A percentile compares a stretch with the other conserved stretches of the same genome.
phyloP scores from a whole-genome alignment of 64 coral and sea anemone genomes.

The Astreopora myriophthalma region DNA sequence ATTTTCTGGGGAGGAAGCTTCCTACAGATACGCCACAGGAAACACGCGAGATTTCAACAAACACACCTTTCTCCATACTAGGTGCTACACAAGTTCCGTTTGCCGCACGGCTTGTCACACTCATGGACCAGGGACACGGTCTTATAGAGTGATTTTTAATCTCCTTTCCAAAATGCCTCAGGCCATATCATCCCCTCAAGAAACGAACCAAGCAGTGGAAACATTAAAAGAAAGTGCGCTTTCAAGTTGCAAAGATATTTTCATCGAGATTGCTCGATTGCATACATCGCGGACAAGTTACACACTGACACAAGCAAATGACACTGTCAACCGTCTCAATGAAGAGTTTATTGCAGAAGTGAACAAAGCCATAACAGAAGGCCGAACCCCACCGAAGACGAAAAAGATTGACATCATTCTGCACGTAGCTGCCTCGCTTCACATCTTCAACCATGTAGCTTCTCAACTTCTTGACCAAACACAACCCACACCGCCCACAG shows the following conservation, averaged over 20 bases:
- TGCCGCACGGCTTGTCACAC: neutral
- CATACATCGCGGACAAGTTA: too few relatives aligned
- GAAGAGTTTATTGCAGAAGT: too few relatives aligned
- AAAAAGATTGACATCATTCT: too few relatives aligned
- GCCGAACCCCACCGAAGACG: too few relatives aligned
- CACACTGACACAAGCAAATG: too few relatives aligned
- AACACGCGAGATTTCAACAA: neutral
- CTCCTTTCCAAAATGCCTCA: neutral
- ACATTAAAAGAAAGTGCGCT: neutral
- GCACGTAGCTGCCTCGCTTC: too few relatives aligned
- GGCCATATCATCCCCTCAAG: neutral
- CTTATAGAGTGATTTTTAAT: neutral
- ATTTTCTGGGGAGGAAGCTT: neutral
- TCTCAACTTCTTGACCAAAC: too few relatives aligned
- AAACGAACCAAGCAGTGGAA: conserved; percentile 6
- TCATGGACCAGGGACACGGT: neutral
- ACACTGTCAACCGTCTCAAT: too few relatives aligned
- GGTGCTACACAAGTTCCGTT: conserved; percentile 21
- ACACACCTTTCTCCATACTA: conserved; percentile 13
- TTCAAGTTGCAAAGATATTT: neutral
- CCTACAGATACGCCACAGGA: conserved; percentile 5
- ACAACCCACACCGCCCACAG: too few relatives aligned
- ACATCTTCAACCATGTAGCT: too few relatives aligned
- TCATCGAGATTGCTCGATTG: too few relatives aligned
- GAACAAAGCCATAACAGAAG: too few relatives aligned